These are phyloP conservation scores for Oreocharis arfaki DNA, from an alignment of 2,113 vertebrate species.

Conservation along the genomic window DNA sequence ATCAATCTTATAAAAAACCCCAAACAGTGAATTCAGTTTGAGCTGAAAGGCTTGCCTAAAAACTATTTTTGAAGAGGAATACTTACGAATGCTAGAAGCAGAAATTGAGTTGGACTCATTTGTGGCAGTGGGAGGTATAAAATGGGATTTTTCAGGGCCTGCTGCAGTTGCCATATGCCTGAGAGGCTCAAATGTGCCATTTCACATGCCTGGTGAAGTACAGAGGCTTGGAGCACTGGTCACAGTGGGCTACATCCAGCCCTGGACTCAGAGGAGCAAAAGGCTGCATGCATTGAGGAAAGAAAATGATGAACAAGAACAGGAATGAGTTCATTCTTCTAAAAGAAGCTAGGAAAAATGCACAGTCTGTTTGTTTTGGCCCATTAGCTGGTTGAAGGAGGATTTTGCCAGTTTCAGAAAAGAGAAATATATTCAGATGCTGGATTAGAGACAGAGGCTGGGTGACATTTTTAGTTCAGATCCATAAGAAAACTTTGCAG, in stretches of 20 bases:
- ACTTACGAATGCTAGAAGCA: background rate
- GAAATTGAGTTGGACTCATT: background rate
- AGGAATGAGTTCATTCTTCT: background rate
- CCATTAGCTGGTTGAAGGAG: background rate
- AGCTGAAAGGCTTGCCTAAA: background rate
- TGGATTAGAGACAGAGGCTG: background rate
- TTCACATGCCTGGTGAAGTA: background rate
- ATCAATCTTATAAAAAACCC: accelerated
- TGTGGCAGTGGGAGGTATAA: background rate
- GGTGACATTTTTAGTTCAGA: background rate
- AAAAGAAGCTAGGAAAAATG: background rate
- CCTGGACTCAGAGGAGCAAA: background rate
- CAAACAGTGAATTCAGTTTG: background rate
- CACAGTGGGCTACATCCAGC: background rate
- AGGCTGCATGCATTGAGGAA: background rate
- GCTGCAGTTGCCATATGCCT: background rate
- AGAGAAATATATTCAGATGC: background rate
- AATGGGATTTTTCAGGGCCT: background rate
- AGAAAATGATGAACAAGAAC: background rate
- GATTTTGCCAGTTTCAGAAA: background rate
- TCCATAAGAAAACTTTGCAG: background rate
- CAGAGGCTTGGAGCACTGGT: background rate
- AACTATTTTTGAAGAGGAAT: background rate
- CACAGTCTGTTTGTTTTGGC: background rate
- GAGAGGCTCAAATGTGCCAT: background rate